Conservation (phyloP, 1,140 invertebrate genomes). For the Calosoma granatense region DNA sequence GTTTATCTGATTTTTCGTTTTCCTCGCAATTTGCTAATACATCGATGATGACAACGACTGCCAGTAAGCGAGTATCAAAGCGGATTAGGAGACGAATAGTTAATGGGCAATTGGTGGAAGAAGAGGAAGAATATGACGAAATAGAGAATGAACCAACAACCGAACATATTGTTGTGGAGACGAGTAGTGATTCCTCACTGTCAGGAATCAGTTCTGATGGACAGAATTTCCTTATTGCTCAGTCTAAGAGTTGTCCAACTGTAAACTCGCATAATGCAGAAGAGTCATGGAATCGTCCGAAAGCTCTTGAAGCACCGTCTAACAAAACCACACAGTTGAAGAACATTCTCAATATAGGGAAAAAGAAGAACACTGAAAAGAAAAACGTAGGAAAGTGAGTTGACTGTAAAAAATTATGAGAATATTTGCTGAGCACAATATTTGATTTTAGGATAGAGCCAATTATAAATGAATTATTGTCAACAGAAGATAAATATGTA, state of each 20-base stretch:
- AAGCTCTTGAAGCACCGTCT: not conserved
- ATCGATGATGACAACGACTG: not conserved
- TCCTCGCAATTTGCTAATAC: not conserved
- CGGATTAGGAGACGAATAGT: not conserved
- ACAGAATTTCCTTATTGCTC: not conserved
- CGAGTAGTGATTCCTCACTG: not conserved
- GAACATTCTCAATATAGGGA: not conserved
- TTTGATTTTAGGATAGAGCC: conserved; percentile 20
- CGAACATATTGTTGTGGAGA: not conserved
- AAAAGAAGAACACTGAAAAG: not conserved
- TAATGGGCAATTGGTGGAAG: not conserved
- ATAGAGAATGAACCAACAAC: not conserved
- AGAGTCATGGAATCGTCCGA: not conserved
- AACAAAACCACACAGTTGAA: not conserved
- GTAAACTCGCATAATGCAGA: too few species aligned
- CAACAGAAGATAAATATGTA: conserved; percentile 25
- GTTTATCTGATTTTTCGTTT: too few species aligned
- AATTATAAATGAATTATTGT: conserved; percentile 25
- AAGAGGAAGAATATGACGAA: conserved; percentile 1
- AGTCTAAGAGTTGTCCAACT: not conserved
- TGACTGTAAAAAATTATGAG: not conserved
- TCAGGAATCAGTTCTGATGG: not conserved
- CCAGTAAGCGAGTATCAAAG: not conserved
- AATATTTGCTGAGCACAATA: conserved; percentile 11
- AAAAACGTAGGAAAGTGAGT: not conserved